Evolutionary conservation across 2,888 invertebrate species (phyloP).

Genomic region (Cephus pulcher): DNA sequence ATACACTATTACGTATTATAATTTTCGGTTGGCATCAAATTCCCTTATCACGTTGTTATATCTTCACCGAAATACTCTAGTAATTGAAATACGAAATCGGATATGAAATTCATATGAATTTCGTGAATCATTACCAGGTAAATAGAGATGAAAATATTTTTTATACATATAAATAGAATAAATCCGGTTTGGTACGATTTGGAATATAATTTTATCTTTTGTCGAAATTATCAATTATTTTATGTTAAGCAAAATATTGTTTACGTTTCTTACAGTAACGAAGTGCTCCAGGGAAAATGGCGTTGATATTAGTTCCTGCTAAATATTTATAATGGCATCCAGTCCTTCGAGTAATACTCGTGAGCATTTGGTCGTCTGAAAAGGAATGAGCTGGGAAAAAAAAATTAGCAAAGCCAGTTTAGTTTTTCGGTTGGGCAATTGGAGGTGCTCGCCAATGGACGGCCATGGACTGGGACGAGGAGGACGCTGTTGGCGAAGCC

Average conservation of each 20-base stretch:
- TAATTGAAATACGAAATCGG: slow-evolving; percentile 14
- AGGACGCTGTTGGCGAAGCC: background rate
- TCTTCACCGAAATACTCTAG: background rate
- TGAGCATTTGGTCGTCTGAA: background rate
- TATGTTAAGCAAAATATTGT: background rate
- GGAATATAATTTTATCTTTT: background rate
- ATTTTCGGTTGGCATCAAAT: background rate
- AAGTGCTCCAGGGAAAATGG: background rate
- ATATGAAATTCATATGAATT: slow-evolving; percentile 28
- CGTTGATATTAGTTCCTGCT: background rate
- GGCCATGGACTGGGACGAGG: background rate
- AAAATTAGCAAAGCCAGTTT: background rate
- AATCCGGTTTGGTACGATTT: too few relatives aligned
- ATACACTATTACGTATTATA: background rate
- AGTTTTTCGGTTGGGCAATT: background rate
- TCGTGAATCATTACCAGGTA: slow-evolving; percentile 24
- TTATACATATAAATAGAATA: too few relatives aligned
- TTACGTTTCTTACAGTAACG: background rate
- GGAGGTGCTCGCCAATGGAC: background rate
- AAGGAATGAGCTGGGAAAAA: background rate
- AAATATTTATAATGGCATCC: background rate
- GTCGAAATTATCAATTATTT: background rate
- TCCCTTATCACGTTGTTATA: background rate
- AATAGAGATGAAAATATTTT: too few relatives aligned
- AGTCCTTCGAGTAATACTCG: background rate